Conservation (phyloP, 1,140 invertebrate species). For the Heliothis virescens region DNA sequence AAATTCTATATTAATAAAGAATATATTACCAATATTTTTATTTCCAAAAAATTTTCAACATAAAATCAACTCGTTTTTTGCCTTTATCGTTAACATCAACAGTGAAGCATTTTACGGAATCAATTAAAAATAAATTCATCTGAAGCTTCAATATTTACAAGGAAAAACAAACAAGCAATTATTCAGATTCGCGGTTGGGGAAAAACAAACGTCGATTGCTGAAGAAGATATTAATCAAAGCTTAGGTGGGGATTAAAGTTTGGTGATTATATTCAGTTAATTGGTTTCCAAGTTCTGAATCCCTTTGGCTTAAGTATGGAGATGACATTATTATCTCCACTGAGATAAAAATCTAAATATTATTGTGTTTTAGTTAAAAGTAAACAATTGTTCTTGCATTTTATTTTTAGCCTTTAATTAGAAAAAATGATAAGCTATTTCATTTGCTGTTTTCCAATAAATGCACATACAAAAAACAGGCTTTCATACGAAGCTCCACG, state of each 20-base stretch:
- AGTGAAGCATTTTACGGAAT: too few species aligned
- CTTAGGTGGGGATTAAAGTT: slow-evolving; percentile 24
- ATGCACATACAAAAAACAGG: neutral
- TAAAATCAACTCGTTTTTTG: neutral
- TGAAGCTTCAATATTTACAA: slow-evolving; percentile 2
- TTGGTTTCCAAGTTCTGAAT: slow-evolving; percentile 2
- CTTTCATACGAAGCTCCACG: too few species aligned
- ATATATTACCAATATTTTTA: neutral
- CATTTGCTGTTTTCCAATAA: neutral
- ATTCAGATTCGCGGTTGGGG: neutral
- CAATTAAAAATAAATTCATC: neutral
- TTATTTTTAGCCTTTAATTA: too few species aligned
- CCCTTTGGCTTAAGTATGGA: neutral
- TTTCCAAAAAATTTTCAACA: neutral
- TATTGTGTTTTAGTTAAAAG: too few species aligned
- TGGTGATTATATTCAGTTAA: slow-evolving; percentile 12
- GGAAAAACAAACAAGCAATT: slow-evolving; percentile 12
- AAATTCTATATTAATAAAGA: too few species aligned
- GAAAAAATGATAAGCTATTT: neutral
- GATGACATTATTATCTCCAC: neutral
- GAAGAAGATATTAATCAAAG: neutral
- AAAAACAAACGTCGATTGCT: neutral
- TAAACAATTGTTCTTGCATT: too few species aligned
- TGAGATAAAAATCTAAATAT: neutral
- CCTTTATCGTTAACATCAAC: too few species aligned